Base-by-base conservation (phyloP, 64 coral and sea anemone species). In the Orbicella faveolata region DNA sequence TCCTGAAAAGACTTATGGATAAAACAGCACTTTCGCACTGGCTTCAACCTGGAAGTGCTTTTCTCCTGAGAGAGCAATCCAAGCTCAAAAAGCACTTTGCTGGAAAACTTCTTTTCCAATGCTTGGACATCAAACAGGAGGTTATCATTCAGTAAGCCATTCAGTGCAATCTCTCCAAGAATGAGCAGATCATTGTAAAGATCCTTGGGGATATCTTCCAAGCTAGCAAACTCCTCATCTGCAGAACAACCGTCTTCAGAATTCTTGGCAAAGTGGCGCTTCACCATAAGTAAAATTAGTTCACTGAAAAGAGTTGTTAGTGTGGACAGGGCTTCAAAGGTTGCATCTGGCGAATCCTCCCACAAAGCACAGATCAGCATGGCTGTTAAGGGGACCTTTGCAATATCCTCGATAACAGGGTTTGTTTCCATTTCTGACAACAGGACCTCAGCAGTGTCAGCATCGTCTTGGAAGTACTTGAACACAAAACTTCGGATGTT, bases 281-380 rank as follows among this genome's bases (percentile, higher is more conserved):
- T 92, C 44, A 92, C 76, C 73, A 92, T 21, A 7, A 69, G 87
- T 26, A 92, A 70, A 62, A 79, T 64, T 2, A 92, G 90, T 53
- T 92, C 90, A 73, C 34, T 92, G 52, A 92, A 92, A 11, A 92
- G 75, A 14, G 83, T 79, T 8, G 75, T 92, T 7, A 92, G 21
- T 80, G 90, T 92, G 54, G 90, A 87, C 65, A 87, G 90, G 30
- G 87, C 85, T 51, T 75, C 90, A 74, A 81, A 64, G 25, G 79
- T 33, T 63, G 83, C 72, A 44, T 88, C 75, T 21, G 84, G 76
- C 48, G 72, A 73, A 52, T 92, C 90, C 52, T 92, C 83, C 90
- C 90, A 92, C 11, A 92, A 52, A 18, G 90, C 90, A 48, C 90
- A 92, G 57, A 92, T 84, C 54, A 92, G 64, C 90, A 92, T 92